Conservation (phyloP, 2,888 invertebrate species). For the Drosophila lacicola region DNA sequence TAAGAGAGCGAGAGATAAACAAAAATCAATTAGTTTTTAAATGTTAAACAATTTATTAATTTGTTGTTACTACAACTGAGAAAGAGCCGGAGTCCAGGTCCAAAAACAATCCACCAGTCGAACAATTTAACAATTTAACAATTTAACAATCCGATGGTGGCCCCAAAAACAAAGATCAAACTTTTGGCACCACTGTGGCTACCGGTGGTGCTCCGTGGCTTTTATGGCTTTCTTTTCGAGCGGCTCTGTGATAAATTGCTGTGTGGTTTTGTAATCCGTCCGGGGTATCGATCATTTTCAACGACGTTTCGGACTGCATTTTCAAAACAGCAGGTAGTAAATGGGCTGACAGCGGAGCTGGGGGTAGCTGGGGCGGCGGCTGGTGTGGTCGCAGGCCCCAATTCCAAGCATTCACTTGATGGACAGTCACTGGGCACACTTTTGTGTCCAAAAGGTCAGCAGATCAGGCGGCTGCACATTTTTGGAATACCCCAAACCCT, state of each 20-base stretch:
- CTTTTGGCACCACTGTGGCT: conserved; percentile 67
- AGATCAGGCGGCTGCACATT: conserved; percentile 65
- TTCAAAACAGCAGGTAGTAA: conserved; percentile 72
- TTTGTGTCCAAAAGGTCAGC: conserved; percentile 43
- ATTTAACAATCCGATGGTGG: conserved; percentile 37
- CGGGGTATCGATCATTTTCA: conserved; percentile 72
- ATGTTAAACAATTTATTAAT: conserved; percentile 81
- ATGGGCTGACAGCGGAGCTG: conserved; percentile 18
- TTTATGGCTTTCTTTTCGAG: conserved; percentile 62
- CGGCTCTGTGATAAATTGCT: conserved; percentile 68
- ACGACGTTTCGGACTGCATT: conserved; percentile 66
- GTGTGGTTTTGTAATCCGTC: conserved; percentile 65
- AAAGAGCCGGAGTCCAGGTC: conserved; percentile 18
- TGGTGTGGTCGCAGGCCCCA: conserved; percentile 46
- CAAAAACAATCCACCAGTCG: conserved; percentile 30
- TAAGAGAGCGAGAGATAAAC: conserved; percentile 24
- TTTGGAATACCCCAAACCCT: conserved; percentile 26
- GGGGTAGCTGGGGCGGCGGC: conserved; percentile 8
- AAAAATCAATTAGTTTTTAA: conserved; percentile 81
- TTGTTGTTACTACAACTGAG: conserved; percentile 65
- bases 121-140: conserved; percentile 34
- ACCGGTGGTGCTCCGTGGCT: conserved; percentile 47
- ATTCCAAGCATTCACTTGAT: conserved; percentile 52
- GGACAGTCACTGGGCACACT: conserved; percentile 48
- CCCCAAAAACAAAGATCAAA: conserved; percentile 43